Evolutionary conservation across 2,797 vertebrate genomes (phyloP).

Genomic region (Fistularia tabacaria): DNA sequence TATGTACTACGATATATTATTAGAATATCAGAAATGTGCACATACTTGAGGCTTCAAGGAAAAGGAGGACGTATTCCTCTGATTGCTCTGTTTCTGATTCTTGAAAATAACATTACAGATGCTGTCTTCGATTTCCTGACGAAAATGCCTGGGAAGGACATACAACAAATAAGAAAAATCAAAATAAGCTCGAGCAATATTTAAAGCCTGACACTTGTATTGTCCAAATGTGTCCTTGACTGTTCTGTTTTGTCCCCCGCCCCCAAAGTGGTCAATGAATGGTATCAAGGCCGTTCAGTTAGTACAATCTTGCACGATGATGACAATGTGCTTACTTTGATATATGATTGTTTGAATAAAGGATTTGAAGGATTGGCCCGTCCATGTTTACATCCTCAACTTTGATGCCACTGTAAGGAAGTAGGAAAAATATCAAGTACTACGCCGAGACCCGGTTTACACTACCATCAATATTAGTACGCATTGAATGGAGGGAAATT

Average conservation of each 20-base stretch:
- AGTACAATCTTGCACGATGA: too few species aligned
- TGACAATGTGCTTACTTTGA: constrained; percentile 83
- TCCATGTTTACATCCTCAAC: constrained; percentile 82
- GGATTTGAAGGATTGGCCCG: constrained; percentile 90
- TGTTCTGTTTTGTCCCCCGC: too few species aligned
- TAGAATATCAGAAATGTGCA: not conserved
- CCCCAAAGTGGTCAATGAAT: too few species aligned
- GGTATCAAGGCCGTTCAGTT: too few species aligned
- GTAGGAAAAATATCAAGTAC: constrained; percentile 9
- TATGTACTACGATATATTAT: not conserved
- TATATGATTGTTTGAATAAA: constrained; percentile 90
- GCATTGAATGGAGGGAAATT: not conserved
- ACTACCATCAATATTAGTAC: not conserved
- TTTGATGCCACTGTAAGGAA: constrained; percentile 79
- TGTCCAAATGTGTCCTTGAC: too few species aligned
- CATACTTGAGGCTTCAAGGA: constrained; percentile 87
- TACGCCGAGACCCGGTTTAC: too few species aligned
- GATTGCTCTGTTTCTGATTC: constrained; percentile 77
- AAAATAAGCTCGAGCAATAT: not conserved
- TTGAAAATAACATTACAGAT: constrained; percentile 83
- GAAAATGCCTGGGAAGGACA: constrained; percentile 79
- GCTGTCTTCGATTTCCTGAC: constrained; percentile 95
- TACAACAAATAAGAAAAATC: not conserved
- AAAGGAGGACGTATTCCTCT: constrained; percentile 73
- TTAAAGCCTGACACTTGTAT: too few species aligned